Base-by-base conservation (phyloP, 2,888 invertebrate species). In the Campaea margaritaria region DNA sequence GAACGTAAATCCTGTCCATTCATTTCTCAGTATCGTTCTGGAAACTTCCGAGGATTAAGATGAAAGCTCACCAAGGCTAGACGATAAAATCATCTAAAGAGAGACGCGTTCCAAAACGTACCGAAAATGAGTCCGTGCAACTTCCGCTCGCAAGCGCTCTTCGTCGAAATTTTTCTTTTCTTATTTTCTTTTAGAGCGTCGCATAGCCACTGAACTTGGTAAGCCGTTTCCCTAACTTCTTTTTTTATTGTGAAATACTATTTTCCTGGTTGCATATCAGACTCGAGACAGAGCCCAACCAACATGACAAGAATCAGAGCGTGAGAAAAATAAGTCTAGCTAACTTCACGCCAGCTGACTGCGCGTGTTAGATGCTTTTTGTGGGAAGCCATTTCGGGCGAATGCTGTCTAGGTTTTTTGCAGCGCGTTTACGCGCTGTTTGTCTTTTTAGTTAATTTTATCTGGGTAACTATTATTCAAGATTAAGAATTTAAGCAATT, bases 281-380 rank as follows among this genome's bases (percentile, higher is more conserved):
- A 68, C 52, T 62, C 67, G 67, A 72, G 68, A 72, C 73, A 70
- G 7, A 31, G 69, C 66, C 65, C 69, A 67, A 7, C 16, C 58
- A 63, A 65, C 56, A 77, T 51, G 63, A 65, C 56, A 76, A 50
- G 81, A 81, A 81, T 73, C 74, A 75, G 79, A 81, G 81, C 82
- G 76, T 78, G 70, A 78, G 73, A 65, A 70, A 75, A 75, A 76
- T 77, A 79, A 79, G 76, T 76, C 78, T 74, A 72, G 73, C 72
- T 75, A 75, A 73, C 72, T 81, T 79, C 70, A 76, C 70, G 72
- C 65, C 63, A 65, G 70, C 71, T 75, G 79, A 73, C 59, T 74
- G 67, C 67, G 62, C 65, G 64, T 68, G 59, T 70, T 60, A 63
- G 48, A 61, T 53, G 55, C 56, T 63, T 66, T 64, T 59, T 62